These are phyloP conservation scores for Vollenhovia emeryi DNA, from an alignment of 1,140 invertebrate species.

Conservation along the genomic window DNA sequence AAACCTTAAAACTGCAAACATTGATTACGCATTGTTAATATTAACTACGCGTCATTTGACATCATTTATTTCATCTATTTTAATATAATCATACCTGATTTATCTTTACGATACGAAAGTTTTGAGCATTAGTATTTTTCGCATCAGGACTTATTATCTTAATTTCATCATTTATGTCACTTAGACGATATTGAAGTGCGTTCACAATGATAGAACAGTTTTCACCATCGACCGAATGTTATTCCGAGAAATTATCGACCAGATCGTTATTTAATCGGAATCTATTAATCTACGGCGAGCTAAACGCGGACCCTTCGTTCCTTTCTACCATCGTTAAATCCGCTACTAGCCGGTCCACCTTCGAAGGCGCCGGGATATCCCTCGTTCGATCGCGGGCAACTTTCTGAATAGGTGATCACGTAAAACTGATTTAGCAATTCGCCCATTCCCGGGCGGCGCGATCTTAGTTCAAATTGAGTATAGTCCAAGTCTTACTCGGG, in stretches of 20 bases:
- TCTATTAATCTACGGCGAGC: constrained; percentile 28
- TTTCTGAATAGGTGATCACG: constrained; percentile 86
- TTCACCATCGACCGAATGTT: neutral
- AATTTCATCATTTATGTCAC: neutral
- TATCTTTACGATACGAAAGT: neutral
- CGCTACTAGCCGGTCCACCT: constrained; percentile 58
- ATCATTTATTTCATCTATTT: neutral
- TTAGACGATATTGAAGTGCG: neutral
- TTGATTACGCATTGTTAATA: constrained; percentile 1
- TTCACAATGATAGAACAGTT: neutral
- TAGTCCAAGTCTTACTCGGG: constrained; percentile 85
- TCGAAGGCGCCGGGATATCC: constrained; percentile 73
- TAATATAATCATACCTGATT: neutral
- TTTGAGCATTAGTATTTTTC: neutral
- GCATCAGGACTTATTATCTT: neutral
- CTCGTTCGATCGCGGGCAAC: constrained; percentile 81
- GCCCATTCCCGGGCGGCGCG: constrained; percentile 83
- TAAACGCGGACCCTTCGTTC: neutral
- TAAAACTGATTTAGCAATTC: constrained; percentile 86
- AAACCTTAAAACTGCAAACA: neutral
- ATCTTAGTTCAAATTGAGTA: constrained; percentile 86
- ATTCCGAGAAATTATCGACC: neutral
- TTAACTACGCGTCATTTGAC: neutral
- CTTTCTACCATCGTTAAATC: constrained; percentile 38
- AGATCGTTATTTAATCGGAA: constrained; percentile 30